A percentile compares a stretch with the other conserved stretches of the same genome.
Conservation (phyloP, 2,888 invertebrate species). For the Dynastes tityus region DNA sequence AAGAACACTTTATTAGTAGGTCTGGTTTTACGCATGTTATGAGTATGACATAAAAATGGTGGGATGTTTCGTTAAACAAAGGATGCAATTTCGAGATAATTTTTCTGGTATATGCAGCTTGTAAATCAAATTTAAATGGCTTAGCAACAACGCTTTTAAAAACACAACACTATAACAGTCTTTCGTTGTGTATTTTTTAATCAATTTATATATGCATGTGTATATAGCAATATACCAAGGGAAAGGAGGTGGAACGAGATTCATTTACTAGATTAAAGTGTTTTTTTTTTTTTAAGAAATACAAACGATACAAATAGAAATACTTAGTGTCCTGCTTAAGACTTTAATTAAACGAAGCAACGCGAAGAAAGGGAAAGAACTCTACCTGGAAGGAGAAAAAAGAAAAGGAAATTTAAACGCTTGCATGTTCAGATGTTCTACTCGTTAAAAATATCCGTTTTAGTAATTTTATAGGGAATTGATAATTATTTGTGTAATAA, state of each 20-base stretch:
- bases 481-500: constrained; percentile 1
- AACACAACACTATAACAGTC: too few relatives aligned
- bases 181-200: neutral
- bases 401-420: neutral
- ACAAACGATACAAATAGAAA: constrained; percentile 14
- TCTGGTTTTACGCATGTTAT: constrained; percentile 6
- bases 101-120: constrained; percentile 2
- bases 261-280: constrained; percentile 4
- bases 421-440: neutral
- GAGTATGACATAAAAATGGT: neutral
- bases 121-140: constrained; percentile 16
- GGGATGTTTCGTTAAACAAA: constrained; percentile 22
- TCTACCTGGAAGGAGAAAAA: neutral
- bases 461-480: neutral
- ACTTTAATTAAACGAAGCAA: constrained; percentile 31
- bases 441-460: constrained; percentile 28
- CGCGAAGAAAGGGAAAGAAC: neutral
- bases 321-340: constrained; percentile 9
- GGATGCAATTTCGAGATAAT: constrained; percentile 13
- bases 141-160: neutral
- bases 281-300: neutral
- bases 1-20: constrained; percentile 20
- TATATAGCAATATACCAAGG: neutral
- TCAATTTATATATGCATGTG: neutral
- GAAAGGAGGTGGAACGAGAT: neutral